Conservation (phyloP, 64 coral and sea anemone genomes). For the Dendrophyllia cribrosa region DNA sequence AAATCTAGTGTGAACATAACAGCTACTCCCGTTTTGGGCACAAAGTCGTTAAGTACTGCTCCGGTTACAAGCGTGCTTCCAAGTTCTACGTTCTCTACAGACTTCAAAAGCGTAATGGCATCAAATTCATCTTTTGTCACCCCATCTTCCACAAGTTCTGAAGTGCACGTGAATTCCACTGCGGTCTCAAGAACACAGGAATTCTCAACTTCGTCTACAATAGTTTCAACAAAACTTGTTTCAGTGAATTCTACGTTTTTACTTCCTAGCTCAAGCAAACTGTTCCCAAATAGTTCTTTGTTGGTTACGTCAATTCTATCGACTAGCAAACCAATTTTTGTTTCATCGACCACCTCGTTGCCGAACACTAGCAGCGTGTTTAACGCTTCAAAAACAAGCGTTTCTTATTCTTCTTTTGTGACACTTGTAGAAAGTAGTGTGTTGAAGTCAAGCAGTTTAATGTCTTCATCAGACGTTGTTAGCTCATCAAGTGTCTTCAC, state of each 20-base stretch:
- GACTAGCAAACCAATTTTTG: background rate
- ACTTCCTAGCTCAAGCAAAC: background rate
- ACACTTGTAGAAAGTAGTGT: background rate
- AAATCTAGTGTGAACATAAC: background rate
- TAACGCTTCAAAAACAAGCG: background rate
- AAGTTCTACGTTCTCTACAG: background rate
- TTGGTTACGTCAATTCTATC: background rate
- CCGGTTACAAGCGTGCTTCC: background rate
- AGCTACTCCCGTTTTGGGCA: background rate
- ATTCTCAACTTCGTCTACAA: background rate
- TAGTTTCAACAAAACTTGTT: background rate
- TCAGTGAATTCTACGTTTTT: background rate
- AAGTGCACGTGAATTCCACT: constrained; percentile 3
- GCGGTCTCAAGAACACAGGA: background rate
- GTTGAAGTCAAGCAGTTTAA: background rate
- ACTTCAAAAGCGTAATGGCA: background rate
- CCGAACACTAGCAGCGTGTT: background rate
- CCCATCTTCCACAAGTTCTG: background rate
- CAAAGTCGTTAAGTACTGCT: background rate
- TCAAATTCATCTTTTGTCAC: background rate
- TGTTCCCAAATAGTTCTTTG: background rate
- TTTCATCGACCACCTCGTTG: background rate
- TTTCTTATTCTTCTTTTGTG: background rate
- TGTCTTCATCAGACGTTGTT: background rate
- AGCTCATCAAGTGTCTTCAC: background rate